phyloP scores from a whole-genome alignment of 37 sponge, comb jelly and placozoan genomes.

The Eunapius fragilis region DNA sequence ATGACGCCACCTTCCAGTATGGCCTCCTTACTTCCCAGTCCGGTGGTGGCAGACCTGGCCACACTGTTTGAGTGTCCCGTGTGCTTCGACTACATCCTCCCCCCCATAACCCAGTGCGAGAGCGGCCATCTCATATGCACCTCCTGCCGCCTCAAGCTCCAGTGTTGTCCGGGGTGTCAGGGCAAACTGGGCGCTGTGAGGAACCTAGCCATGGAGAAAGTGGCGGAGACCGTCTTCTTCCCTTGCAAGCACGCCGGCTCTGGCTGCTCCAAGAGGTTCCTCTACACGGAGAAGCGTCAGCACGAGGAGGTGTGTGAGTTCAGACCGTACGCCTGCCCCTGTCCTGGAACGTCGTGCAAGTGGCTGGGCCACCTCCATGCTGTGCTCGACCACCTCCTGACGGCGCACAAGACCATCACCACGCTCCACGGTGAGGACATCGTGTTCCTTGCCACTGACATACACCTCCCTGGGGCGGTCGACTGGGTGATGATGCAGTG shows the following conservation, averaged over 20 bases:
- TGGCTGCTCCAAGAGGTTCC: constrained; percentile 81
- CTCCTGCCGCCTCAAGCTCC: constrained; percentile 87
- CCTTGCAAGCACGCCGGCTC: constrained; percentile 87
- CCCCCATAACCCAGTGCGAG: constrained; percentile 95
- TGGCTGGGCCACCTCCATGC: no score
- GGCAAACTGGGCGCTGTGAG: constrained; percentile 82
- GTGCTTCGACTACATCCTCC: constrained; percentile 96
- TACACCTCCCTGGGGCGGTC: constrained; percentile 90
- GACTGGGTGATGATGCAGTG: constrained; percentile 99
- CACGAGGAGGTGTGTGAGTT: constrained; percentile 92
- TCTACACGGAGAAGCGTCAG: constrained; percentile 71
- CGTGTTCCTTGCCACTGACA: constrained; percentile 97
- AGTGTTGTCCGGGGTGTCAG: constrained; percentile 90
- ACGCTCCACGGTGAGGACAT: constrained; percentile 96
- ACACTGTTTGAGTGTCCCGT: constrained; percentile 96
- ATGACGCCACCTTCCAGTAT: no score
- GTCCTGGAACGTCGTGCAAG: constrained; percentile 96
- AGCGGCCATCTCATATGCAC: constrained; percentile 93
- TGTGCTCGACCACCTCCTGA: constrained; percentile 77
- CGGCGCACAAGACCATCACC: constrained; percentile 92
- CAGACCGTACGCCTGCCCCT: constrained; percentile 94
- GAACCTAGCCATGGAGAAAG: constrained; percentile 98
- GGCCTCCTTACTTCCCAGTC: no score
- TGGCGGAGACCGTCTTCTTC: constrained; percentile 85
- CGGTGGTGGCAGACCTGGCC: constrained; percentile 56